Percentiles rank a stretch among this genome's conserved stretches.
These are phyloP conservation scores for Thecophora atra DNA, from an alignment of 2,888 invertebrate genomes.

Conservation along the genomic window DNA sequence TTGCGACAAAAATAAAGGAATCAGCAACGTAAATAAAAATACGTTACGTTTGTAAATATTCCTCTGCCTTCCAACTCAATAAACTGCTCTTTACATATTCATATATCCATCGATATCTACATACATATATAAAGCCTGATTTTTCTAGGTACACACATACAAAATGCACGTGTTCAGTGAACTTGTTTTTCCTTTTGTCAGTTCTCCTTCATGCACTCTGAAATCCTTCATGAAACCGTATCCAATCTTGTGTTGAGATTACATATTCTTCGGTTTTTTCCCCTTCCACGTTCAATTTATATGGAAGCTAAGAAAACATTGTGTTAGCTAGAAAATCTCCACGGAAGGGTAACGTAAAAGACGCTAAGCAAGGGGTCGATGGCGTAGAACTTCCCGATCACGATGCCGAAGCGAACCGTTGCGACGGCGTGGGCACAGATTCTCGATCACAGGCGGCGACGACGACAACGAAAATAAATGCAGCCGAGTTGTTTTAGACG, in stretches of 20 bases:
- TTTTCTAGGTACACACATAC: not conserved
- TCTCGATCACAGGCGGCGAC: not conserved
- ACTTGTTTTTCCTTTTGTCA: not conserved
- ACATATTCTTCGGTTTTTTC: not conserved
- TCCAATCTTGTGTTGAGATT: not conserved
- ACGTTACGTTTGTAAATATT: not conserved
- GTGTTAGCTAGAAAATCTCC: not conserved
- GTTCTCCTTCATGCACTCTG: not conserved
- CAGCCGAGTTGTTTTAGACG: not conserved
- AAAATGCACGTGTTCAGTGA: constrained; percentile 14
- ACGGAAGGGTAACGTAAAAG: not conserved
- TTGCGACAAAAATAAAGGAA: not conserved
- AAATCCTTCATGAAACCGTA: not conserved
- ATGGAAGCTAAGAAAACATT: not conserved
- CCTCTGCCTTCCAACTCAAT: no score
- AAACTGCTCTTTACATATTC: no score
- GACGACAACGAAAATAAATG: not conserved
- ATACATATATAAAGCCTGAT: not conserved
- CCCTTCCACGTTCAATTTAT: not conserved
- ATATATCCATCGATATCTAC: no score
- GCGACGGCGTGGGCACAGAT: constrained; percentile 4
- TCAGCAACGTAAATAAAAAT: not conserved
- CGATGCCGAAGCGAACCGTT: not conserved
- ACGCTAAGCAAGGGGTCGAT: not conserved
- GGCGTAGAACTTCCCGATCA: not conserved